A percentile compares a stretch with the other conserved stretches of the same genome.
Evolutionary conservation across 2,113 vertebrate genomes (phyloP).

Genomic region (Taurulus bubalis): DNA sequence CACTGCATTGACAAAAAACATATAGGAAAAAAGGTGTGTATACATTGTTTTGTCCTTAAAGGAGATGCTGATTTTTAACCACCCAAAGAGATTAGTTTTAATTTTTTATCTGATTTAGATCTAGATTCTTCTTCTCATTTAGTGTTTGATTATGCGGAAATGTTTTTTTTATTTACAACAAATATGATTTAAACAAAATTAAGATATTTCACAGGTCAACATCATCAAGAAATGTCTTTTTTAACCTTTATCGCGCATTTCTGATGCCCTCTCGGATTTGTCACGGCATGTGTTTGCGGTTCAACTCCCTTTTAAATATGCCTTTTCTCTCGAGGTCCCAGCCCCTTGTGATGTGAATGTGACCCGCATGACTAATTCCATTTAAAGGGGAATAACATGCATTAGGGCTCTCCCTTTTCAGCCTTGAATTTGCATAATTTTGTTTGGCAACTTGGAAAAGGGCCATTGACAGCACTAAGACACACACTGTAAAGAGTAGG

Average conservation of each 20-base stretch:
- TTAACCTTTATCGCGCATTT: constrained; percentile 17
- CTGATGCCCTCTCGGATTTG: constrained; percentile 35
- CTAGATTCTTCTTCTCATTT: background rate
- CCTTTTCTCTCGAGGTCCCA: constrained; percentile 73
- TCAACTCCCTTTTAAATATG: constrained; percentile 80
- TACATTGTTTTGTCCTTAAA: background rate
- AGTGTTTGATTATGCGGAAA: background rate
- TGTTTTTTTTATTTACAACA: background rate
- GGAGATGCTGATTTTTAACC: background rate
- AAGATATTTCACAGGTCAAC: background rate
- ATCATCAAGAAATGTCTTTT: constrained; percentile 4
- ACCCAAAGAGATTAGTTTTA: background rate
- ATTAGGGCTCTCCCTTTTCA: constrained; percentile 73
- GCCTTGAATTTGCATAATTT: constrained; percentile 80
- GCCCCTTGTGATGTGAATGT: constrained; percentile 68
- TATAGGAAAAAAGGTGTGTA: background rate
- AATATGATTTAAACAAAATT: background rate
- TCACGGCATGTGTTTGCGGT: constrained; percentile 50
- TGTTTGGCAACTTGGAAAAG: constrained; percentile 80
- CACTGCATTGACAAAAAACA: constrained; percentile 14
- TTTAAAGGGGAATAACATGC: constrained; percentile 79
- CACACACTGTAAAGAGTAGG: constrained; percentile 57
- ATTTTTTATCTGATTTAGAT: background rate
- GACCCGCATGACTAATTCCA: constrained; percentile 81
- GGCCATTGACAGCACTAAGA: constrained; percentile 73